phyloP scores from a whole-genome alignment of 1,140 invertebrate species.

The Meloidogyne chitwoodi region DNA sequence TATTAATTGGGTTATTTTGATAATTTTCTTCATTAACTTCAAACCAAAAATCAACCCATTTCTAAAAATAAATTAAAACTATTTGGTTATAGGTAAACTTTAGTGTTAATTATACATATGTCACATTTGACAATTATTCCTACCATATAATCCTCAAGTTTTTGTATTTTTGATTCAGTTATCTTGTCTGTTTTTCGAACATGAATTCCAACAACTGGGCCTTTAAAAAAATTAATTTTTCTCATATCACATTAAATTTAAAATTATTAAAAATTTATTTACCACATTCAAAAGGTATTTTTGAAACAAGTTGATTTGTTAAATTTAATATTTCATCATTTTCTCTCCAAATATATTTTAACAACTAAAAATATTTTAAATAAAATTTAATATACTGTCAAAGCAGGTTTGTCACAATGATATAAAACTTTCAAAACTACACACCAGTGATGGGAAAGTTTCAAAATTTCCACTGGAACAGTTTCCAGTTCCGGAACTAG shows the following conservation, averaged over 20 bases:
- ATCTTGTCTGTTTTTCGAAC: conserved; percentile 95
- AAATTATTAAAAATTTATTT: no score
- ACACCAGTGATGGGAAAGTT: no score
- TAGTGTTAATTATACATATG: no score
- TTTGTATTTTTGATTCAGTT: conserved; percentile 90
- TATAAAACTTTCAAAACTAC: neutral
- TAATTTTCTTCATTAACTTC: neutral
- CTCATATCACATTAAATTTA: no score
- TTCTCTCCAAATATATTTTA: conserved; percentile 1
- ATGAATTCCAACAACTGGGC: conserved; percentile 72
- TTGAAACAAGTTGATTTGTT: neutral
- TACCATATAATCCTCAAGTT: conserved; percentile 90
- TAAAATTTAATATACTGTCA: neutral
- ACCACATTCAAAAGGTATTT: neutral
- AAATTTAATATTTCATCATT: neutral
- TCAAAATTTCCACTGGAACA: no score
- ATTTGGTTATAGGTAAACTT: no score
- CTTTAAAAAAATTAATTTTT: conserved; percentile 35
- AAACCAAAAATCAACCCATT: neutral
- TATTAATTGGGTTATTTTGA: neutral
- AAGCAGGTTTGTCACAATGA: neutral
- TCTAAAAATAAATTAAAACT: no score
- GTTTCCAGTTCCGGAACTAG: no score
- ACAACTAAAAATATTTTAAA: neutral
- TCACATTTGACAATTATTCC: no score